phyloP scores from a whole-genome alignment of 2,888 invertebrate genomes.

The Acanthosepion pharaonis region DNA sequence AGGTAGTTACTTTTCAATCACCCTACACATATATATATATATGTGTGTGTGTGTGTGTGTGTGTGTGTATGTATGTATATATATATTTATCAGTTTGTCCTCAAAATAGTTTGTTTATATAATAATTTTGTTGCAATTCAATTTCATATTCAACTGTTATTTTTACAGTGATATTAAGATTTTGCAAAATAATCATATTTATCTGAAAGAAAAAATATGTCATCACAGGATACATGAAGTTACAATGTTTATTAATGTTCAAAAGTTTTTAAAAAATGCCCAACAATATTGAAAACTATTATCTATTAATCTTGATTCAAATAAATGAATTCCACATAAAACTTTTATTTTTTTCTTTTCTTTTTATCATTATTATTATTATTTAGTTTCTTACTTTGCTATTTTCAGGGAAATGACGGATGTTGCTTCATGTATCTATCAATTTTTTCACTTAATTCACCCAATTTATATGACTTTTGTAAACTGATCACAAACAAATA shows the following conservation, averaged over 20 bases:
- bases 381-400: neutral
- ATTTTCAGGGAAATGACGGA: neutral
- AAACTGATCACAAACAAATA: neutral
- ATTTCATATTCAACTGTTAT: neutral
- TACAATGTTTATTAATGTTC: neutral
- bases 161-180: neutral
- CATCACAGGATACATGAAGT: neutral
- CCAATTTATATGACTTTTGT: constrained; percentile 23
- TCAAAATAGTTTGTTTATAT: neutral
- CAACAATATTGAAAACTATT: neutral
- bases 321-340: neutral
- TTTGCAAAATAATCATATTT: neutral
- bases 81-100: no score
- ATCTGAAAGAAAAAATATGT: neutral
- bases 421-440: neutral
- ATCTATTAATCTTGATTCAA: neutral
- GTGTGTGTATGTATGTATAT: no score
- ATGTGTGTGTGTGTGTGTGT: no score
- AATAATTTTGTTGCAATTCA: neutral
- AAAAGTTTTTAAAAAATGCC: neutral
- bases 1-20: no score
- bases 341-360: no score
- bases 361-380: neutral
- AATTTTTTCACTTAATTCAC: neutral
- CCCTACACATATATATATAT: no score